phyloP scores from a whole-genome alignment of 64 coral and sea anemone genomes.

The Cladopsammia gracilis region DNA sequence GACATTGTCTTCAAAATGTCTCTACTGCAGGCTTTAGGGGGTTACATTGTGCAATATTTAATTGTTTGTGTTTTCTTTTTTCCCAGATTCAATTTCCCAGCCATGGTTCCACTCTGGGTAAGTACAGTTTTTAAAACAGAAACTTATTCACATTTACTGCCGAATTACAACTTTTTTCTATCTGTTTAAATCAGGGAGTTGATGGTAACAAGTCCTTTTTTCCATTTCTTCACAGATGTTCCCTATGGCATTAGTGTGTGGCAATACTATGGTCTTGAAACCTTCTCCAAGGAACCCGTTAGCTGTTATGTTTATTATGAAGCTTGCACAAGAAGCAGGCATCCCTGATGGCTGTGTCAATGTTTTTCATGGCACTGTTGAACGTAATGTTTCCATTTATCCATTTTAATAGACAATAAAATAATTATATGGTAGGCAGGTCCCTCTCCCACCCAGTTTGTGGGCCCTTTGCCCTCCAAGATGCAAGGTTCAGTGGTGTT shows the following conservation, averaged over 20 bases:
- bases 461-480: too few species aligned
- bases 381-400: conserved; percentile 55
- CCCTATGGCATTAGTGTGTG: conserved; percentile 91
- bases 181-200: too few species aligned
- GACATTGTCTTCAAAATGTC: too few species aligned
- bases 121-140: conserved; percentile 22
- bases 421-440: too few species aligned
- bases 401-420: background rate
- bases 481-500: too few species aligned
- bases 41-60: too few species aligned
- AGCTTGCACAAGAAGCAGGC: conserved; percentile 95
- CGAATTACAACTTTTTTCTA: too few species aligned
- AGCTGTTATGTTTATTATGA: conserved; percentile 86
- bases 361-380: conserved; percentile 90
- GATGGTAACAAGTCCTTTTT: too few species aligned
- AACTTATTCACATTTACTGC: too few species aligned
- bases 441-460: too few species aligned
- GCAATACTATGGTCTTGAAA: conserved; percentile 93
- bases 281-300: conserved; percentile 93
- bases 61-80: background rate
- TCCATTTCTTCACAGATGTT: conserved; percentile 81
- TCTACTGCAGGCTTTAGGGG: too few species aligned
- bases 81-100: conserved; percentile 97
- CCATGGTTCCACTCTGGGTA: conserved; percentile 98
- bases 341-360: conserved; percentile 93